Base-by-base conservation (phyloP, 2,113 vertebrate species). In the Eolophus roseicapilla region DNA sequence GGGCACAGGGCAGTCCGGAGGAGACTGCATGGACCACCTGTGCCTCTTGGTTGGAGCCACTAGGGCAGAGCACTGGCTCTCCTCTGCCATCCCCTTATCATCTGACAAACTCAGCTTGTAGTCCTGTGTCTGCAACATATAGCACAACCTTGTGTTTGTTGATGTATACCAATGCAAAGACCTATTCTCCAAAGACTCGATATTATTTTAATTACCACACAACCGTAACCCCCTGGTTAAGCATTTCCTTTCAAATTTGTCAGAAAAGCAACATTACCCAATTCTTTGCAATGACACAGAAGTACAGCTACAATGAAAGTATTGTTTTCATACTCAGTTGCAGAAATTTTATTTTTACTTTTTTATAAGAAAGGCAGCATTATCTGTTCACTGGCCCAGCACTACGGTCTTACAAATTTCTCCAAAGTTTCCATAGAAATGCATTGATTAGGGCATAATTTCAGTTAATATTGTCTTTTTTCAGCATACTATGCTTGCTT, bases 371-470 rank as follows among this genome's bases (percentile, higher is more conserved):
- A 71, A 89, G 69, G 81, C 68, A 7, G 86, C 91, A 88, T 95
- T 70, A 85, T 78, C 96, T 90, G 39, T 86, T 84, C 47, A 27
- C 85, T 59, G 93, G 96, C 94, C 97, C 96, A 87, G 95, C 93
- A 92, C 75, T 39, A 52, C 49, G 82, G 59, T 64, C 97, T 97
- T 94, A 96, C 97, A 97, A 97, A 98, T 97, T 98, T 97, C 97
- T 88, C 94, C 96, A 96, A 98, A 98, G 98, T 99, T 98, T 99
- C 98, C 98, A 98, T 98, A 98, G 98, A 99, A 99, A 99, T 98
- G 94, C 98, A 99, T 99, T 98, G 99, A 99, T 99, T 98, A 97
- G 97, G 83, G 96, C 91, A 96, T 98, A 98, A 98, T 99, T 99
- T 98, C 98, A 64, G 97, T 96, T 98, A 98, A 98, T 98, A 98